Conservation (phyloP, 1,140 invertebrate species). For the Tetramorium alpestre region DNA sequence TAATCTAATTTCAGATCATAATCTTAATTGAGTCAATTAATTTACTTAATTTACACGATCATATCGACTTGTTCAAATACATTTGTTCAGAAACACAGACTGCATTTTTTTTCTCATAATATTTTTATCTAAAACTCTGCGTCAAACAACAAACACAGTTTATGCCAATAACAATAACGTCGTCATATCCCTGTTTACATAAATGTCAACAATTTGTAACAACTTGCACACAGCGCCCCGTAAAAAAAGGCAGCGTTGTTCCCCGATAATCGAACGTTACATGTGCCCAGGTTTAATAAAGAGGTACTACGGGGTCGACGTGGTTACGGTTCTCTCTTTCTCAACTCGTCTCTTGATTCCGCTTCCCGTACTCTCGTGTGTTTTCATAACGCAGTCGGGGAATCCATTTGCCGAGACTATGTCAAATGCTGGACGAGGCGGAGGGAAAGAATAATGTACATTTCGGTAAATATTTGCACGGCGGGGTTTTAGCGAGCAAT, state of each 20-base stretch:
- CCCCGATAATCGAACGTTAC: slow-evolving; percentile 10
- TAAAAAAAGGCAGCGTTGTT: slow-evolving; percentile 1
- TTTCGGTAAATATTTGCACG: slow-evolving; percentile 63
- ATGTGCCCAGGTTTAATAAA: slow-evolving; percentile 22
- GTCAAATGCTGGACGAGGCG: slow-evolving; percentile 28
- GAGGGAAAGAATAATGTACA: slow-evolving; percentile 38
- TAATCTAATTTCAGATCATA: neutral
- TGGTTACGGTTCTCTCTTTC: neutral
- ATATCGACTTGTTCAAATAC: neutral
- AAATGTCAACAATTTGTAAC: slow-evolving; percentile 21
- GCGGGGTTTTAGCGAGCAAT: slow-evolving; percentile 11
- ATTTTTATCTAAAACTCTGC: neutral
- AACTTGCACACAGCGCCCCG: neutral
- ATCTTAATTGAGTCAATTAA: neutral
- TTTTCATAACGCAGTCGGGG: slow-evolving; percentile 28
- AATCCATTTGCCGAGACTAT: slow-evolving; percentile 19
- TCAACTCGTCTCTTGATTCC: neutral
- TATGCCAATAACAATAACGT: slow-evolving; percentile 32
- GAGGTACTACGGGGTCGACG: neutral
- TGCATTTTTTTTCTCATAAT: neutral
- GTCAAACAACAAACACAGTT: slow-evolving; percentile 5
- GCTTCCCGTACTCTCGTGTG: neutral
- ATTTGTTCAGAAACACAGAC: neutral
- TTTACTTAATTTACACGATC: neutral
- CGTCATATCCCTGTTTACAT: slow-evolving; percentile 11